Percentiles rank a stretch among this genome's conserved stretches.
phyloP scores from a whole-genome alignment of 53 echinoderm and acorn worm species.

The Hippasteria phrygiana region DNA sequence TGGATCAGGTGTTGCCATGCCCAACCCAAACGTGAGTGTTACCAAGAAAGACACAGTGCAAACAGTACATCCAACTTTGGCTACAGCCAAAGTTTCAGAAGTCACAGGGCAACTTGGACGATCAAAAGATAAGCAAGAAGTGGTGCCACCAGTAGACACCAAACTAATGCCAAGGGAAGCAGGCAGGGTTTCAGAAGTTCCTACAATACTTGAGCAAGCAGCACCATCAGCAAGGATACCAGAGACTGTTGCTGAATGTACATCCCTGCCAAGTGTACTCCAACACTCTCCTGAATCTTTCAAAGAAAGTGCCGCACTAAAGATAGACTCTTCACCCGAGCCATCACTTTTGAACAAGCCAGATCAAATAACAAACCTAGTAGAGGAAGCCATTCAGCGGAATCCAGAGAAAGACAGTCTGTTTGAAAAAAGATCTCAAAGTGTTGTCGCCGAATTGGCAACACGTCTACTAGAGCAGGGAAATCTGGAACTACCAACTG shows the following conservation, averaged over 20 bases:
- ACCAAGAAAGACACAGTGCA: neutral
- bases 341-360: constrained; percentile 24
- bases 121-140: constrained; percentile 8
- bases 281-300: neutral
- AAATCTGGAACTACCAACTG: neutral
- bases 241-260: neutral
- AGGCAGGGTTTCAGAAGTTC: neutral
- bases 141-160: neutral
- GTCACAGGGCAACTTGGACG: neutral
- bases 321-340: constrained; percentile 16
- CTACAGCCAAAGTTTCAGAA: neutral
- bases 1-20: neutral
- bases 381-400: constrained; percentile 32
- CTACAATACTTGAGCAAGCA: neutral
- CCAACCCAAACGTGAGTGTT: neutral
- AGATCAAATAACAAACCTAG: constrained; percentile 50
- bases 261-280: neutral
- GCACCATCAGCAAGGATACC: neutral
- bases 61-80: neutral
- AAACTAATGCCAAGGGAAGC: neutral
- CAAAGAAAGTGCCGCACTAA: neutral
- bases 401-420: constrained; percentile 14
- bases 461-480: neutral
- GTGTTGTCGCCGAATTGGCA: neutral
- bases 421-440: neutral